Percentiles rank a stretch among this genome's conserved stretches.
Evolutionary conservation across 2,113 vertebrate genomes (phyloP).

Genomic region (Equus przewalskii): DNA sequence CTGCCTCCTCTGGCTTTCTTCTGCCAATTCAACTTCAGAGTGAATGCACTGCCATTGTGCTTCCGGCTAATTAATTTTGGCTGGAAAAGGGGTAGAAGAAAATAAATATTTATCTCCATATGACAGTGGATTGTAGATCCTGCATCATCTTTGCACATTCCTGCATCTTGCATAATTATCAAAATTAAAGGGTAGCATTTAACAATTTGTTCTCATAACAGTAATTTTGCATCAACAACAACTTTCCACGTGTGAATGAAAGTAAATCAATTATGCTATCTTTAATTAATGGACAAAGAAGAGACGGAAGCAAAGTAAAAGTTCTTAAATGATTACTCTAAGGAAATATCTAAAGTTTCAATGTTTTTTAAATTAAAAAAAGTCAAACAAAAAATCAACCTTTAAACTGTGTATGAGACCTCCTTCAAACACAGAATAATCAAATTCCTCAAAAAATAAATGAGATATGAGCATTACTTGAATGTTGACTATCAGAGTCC

Average conservation of each 20-base stretch:
- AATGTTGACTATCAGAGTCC: background rate
- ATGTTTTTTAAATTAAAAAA: background rate
- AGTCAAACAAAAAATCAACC: background rate
- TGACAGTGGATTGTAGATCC: background rate
- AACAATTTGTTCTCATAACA: slow-evolving; percentile 61
- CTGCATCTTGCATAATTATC: slow-evolving; percentile 25
- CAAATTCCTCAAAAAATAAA: background rate
- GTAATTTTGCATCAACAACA: slow-evolving; percentile 50
- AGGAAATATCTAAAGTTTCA: slow-evolving; percentile 19
- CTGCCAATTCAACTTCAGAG: background rate
- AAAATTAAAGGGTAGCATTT: slow-evolving; percentile 61
- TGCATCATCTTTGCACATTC: background rate
- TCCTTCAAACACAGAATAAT: slow-evolving; percentile 19
- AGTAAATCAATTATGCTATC: slow-evolving; percentile 52
- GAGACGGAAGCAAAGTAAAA: background rate
- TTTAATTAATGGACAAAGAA: slow-evolving; percentile 61
- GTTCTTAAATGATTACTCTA: background rate
- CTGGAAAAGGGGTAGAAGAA: background rate
- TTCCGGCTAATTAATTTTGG: slow-evolving; percentile 41
- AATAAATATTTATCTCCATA: slow-evolving; percentile 10
- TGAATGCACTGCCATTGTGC: background rate
- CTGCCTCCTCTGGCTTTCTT: background rate
- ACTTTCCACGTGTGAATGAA: slow-evolving; percentile 30
- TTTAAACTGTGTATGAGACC: background rate
- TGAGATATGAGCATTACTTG: background rate